These are phyloP conservation scores for Dione juno DNA, from an alignment of 2,888 invertebrate species.

Conservation along the genomic window DNA sequence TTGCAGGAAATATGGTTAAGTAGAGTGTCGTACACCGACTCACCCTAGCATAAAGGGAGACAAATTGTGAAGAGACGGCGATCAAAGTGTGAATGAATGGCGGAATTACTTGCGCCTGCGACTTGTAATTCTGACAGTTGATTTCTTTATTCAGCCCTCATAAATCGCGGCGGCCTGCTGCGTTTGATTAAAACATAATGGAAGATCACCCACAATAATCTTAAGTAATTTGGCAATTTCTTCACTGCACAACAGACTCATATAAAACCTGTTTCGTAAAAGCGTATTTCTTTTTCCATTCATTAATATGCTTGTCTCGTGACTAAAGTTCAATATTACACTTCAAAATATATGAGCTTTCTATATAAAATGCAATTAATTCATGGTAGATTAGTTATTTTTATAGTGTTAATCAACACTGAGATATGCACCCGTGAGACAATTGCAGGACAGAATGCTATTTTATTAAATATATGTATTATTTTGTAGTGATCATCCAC, in stretches of 20 bases:
- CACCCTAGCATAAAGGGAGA: slow-evolving; percentile 38
- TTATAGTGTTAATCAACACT: too few species aligned
- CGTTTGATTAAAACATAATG: slow-evolving; percentile 52
- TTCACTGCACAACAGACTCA: slow-evolving; percentile 10
- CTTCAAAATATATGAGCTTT: slow-evolving; percentile 29
- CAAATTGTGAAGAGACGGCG: slow-evolving; percentile 67
- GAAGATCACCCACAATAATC: slow-evolving; percentile 39
- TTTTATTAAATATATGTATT: too few species aligned
- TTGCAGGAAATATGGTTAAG: slow-evolving; percentile 21
- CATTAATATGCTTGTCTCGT: slow-evolving; percentile 40
- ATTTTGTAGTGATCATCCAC: too few species aligned
- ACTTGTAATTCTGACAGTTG: slow-evolving; percentile 71
- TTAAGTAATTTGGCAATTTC: slow-evolving; percentile 38
- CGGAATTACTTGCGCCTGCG: slow-evolving; percentile 62
- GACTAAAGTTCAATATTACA: slow-evolving; percentile 16
- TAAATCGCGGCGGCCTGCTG: slow-evolving; percentile 57
- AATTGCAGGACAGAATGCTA: too few species aligned
- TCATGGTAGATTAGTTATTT: too few species aligned
- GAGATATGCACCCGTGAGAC: too few species aligned
- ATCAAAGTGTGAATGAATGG: slow-evolving; percentile 65
- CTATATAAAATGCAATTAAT: slow-evolving; percentile 4
- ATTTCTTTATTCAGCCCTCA: slow-evolving; percentile 72
- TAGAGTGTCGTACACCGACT: slow-evolving; percentile 19
- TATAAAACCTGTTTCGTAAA: slow-evolving; percentile 33
- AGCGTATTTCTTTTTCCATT: slow-evolving; percentile 28